These are phyloP conservation scores for Psittacula derbiana DNA, from an alignment of 2,797 vertebrate species.

Conservation along the genomic window DNA sequence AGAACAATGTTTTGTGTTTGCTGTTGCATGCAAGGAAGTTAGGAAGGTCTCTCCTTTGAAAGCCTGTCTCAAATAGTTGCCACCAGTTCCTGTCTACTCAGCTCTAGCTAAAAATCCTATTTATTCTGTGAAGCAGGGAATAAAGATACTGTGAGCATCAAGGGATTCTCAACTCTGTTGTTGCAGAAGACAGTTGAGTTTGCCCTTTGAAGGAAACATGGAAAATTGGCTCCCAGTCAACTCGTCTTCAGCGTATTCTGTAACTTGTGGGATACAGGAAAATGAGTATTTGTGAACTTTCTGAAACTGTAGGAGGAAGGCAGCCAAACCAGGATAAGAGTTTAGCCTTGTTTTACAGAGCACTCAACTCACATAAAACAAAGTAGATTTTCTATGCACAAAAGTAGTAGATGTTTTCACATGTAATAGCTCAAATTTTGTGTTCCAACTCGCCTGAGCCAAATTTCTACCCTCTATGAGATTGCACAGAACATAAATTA, in stretches of 20 bases:
- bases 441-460: not conserved
- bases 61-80: not conserved
- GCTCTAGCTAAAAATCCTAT: not conserved
- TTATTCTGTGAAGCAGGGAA: not conserved
- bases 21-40: not conserved
- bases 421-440: not conserved
- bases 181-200: not conserved
- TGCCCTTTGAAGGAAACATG: not conserved
- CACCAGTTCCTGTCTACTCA: not conserved
- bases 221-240: not conserved
- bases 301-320: not conserved
- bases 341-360: not conserved
- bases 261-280: constrained; percentile 8
- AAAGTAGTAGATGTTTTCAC: not conserved
- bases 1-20: not conserved
- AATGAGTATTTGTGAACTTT: not conserved
- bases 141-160: not conserved
- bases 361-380: not conserved
- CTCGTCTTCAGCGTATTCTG: not conserved
- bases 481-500: not conserved
- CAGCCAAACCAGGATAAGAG: not conserved
- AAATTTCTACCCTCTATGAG: not conserved
- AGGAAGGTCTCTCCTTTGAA: not conserved
- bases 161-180: not conserved
- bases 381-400: not conserved